Evolutionary conservation across 2,888 invertebrate species (phyloP).

Genomic region (Drosophila subsilvestris): DNA sequence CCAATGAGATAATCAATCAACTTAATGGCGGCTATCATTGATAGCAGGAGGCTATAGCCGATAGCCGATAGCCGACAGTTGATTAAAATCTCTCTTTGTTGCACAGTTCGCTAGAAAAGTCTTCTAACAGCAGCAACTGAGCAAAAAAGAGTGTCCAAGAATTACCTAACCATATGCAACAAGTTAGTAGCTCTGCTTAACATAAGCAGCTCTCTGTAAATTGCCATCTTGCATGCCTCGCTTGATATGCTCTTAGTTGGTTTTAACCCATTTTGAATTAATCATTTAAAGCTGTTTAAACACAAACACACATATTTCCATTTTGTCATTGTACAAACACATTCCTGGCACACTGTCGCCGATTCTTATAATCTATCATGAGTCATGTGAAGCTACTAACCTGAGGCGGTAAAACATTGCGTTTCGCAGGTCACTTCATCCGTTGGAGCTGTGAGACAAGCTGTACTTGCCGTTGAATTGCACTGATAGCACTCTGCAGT

Average conservation of each 20-base stretch:
- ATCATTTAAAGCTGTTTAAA: neutral
- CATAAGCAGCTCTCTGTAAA: no score
- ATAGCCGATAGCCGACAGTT: neutral
- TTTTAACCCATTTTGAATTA: neutral
- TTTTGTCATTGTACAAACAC: neutral
- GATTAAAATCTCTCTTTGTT: neutral
- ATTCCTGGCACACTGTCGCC: neutral
- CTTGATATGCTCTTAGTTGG: neutral
- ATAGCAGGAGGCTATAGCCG: neutral
- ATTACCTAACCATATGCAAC: neutral
- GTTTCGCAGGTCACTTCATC: neutral
- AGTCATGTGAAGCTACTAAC: constrained; percentile 46
- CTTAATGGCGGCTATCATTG: neutral
- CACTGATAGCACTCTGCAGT: constrained; percentile 22
- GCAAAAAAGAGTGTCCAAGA: no score
- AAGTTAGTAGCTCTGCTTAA: neutral
- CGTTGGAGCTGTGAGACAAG: constrained; percentile 11
- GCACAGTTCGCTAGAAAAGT: neutral
- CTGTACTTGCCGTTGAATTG: neutral
- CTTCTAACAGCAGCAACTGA: no score
- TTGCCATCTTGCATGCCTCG: no score
- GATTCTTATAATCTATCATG: constrained; percentile 21
- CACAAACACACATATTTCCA: neutral
- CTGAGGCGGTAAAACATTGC: constrained; percentile 39
- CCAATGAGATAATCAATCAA: neutral